These are phyloP conservation scores for Zosterops japonicus DNA, from an alignment of 2,113 vertebrate species.

Conservation along the genomic window DNA sequence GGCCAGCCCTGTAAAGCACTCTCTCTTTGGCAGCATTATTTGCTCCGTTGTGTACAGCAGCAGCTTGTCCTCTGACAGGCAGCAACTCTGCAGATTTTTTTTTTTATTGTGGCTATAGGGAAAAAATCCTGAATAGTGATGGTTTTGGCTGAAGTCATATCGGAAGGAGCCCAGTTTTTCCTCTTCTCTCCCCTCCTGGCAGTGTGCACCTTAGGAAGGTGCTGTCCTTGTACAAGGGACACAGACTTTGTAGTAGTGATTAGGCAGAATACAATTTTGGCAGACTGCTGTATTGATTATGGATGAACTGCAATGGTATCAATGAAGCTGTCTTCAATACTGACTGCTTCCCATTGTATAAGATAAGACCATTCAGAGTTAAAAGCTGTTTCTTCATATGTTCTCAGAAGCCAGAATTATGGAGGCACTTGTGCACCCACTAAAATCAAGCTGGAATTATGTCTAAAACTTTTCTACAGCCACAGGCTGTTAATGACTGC, in stretches of 20 bases:
- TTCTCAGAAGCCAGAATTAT: neutral
- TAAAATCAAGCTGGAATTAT: neutral
- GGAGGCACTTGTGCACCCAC: neutral
- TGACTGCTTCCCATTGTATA: neutral
- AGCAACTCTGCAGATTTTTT: neutral
- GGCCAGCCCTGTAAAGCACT: neutral
- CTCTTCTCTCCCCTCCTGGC: neutral
- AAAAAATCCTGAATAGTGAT: neutral
- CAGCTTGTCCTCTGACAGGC: neutral
- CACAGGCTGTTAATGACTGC: neutral
- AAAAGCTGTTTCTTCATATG: neutral
- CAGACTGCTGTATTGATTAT: neutral
- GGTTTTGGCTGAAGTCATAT: neutral
- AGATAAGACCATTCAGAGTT: neutral
- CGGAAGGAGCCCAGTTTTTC: neutral
- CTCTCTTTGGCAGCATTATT: fast-evolving
- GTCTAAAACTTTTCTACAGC: neutral
- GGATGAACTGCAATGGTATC: neutral
- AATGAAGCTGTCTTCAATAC: neutral
- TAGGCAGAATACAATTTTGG: neutral
- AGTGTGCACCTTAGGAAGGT: neutral
- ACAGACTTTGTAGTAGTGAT: neutral
- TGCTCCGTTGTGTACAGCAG: neutral
- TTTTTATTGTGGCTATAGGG: neutral
- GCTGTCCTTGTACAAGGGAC: neutral